Evolutionary conservation across 2,797 vertebrate species (phyloP).

Genomic region (Premnoplex brunnescens): DNA sequence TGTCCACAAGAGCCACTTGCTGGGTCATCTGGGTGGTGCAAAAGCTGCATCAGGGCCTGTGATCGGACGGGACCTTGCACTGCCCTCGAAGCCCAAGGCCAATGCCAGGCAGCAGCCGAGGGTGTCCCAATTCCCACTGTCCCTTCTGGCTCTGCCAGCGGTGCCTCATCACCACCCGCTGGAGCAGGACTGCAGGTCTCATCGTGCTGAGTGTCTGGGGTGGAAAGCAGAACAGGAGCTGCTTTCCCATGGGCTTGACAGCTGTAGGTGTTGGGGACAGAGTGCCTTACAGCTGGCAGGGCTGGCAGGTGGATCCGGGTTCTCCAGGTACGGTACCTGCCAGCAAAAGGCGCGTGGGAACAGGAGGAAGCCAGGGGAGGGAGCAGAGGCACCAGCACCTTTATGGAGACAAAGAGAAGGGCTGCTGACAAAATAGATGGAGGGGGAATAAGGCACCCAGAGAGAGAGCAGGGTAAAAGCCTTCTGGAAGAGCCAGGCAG

Average conservation of each 20-base stretch:
- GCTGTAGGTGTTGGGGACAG: not conserved
- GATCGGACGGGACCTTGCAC: accelerated
- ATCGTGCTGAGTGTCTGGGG: accelerated
- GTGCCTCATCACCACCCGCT: not conserved
- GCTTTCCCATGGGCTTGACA: not conserved
- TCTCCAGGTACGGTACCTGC: accelerated
- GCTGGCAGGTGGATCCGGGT: not conserved
- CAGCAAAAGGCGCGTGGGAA: accelerated
- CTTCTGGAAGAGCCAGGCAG: not conserved
- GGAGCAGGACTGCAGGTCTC: accelerated
- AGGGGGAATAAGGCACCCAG: not conserved
- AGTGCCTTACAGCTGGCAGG: not conserved
- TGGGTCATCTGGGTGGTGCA: not conserved
- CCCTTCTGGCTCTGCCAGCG: not conserved
- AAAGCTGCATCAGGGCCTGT: not conserved
- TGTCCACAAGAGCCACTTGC: not conserved
- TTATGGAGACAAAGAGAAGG: accelerated
- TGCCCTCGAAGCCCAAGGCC: not conserved
- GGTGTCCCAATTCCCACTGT: accelerated
- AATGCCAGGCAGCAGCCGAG: accelerated
- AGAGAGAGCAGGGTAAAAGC: not conserved
- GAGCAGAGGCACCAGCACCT: accelerated
- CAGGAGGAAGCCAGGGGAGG: not conserved
- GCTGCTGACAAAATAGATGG: not conserved
- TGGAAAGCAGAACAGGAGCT: not conserved